Base-by-base conservation (phyloP, 2,888 invertebrate species). In the Amphipyra tragopoginis region DNA sequence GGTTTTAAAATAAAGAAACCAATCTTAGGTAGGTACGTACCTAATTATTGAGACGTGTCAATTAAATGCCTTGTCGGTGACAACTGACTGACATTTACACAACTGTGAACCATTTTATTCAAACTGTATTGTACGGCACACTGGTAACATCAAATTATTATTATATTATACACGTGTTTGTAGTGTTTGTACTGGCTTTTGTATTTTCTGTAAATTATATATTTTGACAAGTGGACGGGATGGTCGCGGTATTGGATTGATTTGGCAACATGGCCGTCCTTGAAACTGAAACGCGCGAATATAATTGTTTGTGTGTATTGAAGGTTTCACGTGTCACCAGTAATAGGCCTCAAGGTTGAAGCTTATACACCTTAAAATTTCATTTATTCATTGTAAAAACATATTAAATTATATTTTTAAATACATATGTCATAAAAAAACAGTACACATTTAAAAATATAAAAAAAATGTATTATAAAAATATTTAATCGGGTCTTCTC, bases 31-130 rank as follows among this genome's bases (percentile, higher is more conserved):
- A 50, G 50, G 13, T 34, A 34, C 36, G 40, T 65, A 26, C 38
- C 60, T 67, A 67, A 60, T 60, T 56, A 56, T 60, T 33, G 43
- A 13, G 58, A 59, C 61, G 65, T 77, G 54, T 60, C 64, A 74
- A 71, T 61, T 47, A 59, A 47, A 21, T 58, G 47, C 47, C 60
- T 53, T 48, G 56, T 29, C 49, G 55, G 38, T 69, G 74, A 84
- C 85, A 86, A 83, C 79, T 81, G 79, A 81, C 66, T 86, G 88
- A 85, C 87, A 83, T 88, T 89, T 88, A 82, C 85, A 89, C 88
- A 88, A 87, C 79, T 87, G 86, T 48, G 62, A 49, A 45, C 40
- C 52, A 49, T 44, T 66, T 44, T 65, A 48, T 52, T 15, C 11
- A 47, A 44, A 44, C 14, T 54, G 21, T 47, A 56, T 48, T 38